These are phyloP conservation scores for Beroe ovata DNA, from an alignment of 37 sponge, comb jelly and placozoan genomes.

Conservation along the genomic window DNA sequence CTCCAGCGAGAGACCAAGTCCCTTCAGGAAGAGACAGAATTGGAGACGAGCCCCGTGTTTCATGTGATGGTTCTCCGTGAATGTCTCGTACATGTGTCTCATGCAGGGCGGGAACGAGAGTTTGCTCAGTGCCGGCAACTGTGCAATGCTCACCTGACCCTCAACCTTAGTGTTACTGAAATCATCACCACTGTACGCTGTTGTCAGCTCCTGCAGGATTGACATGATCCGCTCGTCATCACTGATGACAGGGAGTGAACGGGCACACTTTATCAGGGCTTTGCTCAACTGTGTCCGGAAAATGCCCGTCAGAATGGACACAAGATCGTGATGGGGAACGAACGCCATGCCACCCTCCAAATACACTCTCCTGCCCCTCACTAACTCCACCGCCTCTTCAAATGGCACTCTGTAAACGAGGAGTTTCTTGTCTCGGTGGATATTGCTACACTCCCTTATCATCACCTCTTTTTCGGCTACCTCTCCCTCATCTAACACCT, in stretches of 20 bases:
- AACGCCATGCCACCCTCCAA: slow-evolving; percentile 74
- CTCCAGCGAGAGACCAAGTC: slow-evolving; percentile 76
- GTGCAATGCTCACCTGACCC: background rate
- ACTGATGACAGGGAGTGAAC: slow-evolving; percentile 75
- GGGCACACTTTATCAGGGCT: slow-evolving; percentile 61
- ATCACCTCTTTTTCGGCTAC: background rate
- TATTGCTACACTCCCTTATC: slow-evolving; percentile 28
- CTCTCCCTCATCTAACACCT: slow-evolving; percentile 14
- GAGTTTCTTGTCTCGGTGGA: background rate
- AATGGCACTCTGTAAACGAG: slow-evolving; percentile 75
- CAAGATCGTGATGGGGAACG: slow-evolving; percentile 73
- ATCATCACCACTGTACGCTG: slow-evolving; percentile 1
- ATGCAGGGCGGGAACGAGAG: slow-evolving; percentile 94
- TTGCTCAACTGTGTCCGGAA: slow-evolving; percentile 72
- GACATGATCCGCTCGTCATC: slow-evolving; percentile 79
- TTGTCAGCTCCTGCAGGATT: slow-evolving; percentile 49
- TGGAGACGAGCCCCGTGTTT: slow-evolving; percentile 88
- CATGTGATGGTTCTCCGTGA: slow-evolving; percentile 87
- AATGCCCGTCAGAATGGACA: slow-evolving; percentile 73
- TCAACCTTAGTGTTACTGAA: slow-evolving; percentile 36
- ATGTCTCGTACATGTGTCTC: slow-evolving; percentile 82
- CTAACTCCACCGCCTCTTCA: slow-evolving; percentile 76
- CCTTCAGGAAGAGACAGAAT: slow-evolving; percentile 93
- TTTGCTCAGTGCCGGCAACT: slow-evolving; percentile 67
- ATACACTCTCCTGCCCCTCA: slow-evolving; percentile 71